phyloP scores from a whole-genome alignment of 2,888 invertebrate species.

The Euclidia mi region DNA sequence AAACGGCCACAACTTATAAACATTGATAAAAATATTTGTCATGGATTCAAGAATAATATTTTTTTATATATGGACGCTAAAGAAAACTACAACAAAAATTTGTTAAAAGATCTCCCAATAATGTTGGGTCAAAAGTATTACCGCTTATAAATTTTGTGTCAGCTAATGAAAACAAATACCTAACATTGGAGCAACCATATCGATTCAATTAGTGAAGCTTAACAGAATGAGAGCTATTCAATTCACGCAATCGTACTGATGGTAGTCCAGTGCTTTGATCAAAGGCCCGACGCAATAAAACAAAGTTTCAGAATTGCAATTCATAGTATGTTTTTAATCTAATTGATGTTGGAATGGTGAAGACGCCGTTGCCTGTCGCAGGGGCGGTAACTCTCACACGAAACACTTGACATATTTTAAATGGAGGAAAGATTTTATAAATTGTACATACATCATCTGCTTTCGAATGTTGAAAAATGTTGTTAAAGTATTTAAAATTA shows the following conservation, averaged over 20 bases:
- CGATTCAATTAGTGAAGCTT: slow-evolving; percentile 74
- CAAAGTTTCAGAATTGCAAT: slow-evolving; percentile 62
- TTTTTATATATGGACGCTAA: too few species aligned
- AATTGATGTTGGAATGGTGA: slow-evolving; percentile 65
- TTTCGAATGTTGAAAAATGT: slow-evolving; percentile 62
- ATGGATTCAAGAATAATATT: too few species aligned
- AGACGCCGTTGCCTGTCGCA: slow-evolving; percentile 59
- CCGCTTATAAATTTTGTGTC: slow-evolving; percentile 41
- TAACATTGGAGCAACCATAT: slow-evolving; percentile 67
- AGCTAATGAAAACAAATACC: slow-evolving; percentile 77
- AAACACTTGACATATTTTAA: slow-evolving; percentile 58
- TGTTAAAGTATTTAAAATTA: slow-evolving; percentile 59
- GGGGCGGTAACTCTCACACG: slow-evolving; percentile 68
- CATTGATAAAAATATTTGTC: too few species aligned
- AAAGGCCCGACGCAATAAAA: slow-evolving; percentile 61
- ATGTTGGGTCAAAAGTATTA: slow-evolving; percentile 31
- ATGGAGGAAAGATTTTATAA: slow-evolving; percentile 42
- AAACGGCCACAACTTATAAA: not conserved
- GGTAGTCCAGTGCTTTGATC: slow-evolving; percentile 68
- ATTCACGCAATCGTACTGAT: slow-evolving; percentile 64
- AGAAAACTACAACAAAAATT: too few species aligned
- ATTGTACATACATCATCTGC: slow-evolving; percentile 29
- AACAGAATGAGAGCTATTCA: slow-evolving; percentile 73
- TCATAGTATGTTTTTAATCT: slow-evolving; percentile 65
- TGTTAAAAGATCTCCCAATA: too few species aligned